A percentile compares a stretch with the other conserved stretches of the same genome.
Evolutionary conservation across 2,113 vertebrate species (phyloP).

Genomic region (Lontra canadensis): DNA sequence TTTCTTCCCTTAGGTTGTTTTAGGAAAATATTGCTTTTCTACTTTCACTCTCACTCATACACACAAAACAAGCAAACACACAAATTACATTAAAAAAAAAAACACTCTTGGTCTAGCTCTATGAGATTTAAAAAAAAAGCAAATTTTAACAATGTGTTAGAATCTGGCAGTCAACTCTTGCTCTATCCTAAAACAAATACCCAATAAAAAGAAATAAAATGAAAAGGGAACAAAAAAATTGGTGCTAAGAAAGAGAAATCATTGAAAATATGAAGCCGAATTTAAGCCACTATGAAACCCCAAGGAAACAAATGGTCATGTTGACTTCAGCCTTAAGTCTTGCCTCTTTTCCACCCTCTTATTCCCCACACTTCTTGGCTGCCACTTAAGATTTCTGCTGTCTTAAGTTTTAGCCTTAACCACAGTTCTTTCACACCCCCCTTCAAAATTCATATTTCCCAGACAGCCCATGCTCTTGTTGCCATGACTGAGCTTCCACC

Average conservation of each 20-base stretch:
- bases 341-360: accelerated
- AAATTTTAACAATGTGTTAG: neutral
- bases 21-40: conserved; percentile 55
- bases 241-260: neutral
- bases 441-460: neutral
- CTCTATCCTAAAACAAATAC: conserved; percentile 8
- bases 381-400: neutral
- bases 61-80: conserved; percentile 50
- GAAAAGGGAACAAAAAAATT: neutral
- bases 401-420: neutral
- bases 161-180: neutral
- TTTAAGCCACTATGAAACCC: neutral
- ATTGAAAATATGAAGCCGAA: neutral
- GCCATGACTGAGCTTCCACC: neutral
- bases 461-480: neutral
- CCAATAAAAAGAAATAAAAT: neutral
- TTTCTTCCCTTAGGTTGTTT: conserved; percentile 66
- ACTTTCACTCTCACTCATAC: conserved; percentile 8
- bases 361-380: neutral
- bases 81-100: neutral
- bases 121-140: neutral
- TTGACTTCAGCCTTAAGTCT: neutral
- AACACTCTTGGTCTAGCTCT: neutral
- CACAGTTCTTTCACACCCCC: neutral
- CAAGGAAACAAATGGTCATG: accelerated